Evolutionary conservation across 2,888 invertebrate species (phyloP).

Genomic region (Chironomus riparius): DNA sequence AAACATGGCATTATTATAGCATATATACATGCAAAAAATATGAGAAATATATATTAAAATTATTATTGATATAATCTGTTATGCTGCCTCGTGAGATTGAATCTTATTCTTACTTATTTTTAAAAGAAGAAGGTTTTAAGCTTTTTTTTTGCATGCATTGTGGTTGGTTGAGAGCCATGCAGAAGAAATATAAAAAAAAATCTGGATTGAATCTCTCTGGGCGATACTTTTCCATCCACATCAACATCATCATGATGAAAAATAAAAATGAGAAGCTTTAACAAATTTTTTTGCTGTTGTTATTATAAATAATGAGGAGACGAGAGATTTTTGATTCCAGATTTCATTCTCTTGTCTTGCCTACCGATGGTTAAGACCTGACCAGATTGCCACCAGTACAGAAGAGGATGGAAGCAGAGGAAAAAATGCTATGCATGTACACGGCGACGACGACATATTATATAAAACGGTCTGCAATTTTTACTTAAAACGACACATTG

Average conservation of each 20-base stretch:
- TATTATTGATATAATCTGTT: constrained; percentile 23
- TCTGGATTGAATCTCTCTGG: constrained; percentile 6
- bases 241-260: not conserved
- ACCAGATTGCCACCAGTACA: not conserved
- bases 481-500: constrained; percentile 20
- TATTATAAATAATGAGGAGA: constrained; percentile 26
- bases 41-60: constrained; percentile 16
- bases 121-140: not conserved
- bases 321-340: constrained; percentile 18
- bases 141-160: constrained; percentile 1
- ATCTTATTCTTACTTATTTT: not conserved
- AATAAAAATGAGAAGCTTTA: constrained; percentile 17
- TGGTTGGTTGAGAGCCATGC: constrained; percentile 2
- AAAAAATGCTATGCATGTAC: constrained; percentile 9
- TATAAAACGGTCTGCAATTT: constrained; percentile 18
- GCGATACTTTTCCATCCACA: constrained; percentile 1
- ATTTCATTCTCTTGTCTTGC: constrained; percentile 4
- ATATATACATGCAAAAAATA: constrained; percentile 10
- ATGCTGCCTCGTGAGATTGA: constrained; percentile 9
- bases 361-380: constrained; percentile 11
- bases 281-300: constrained; percentile 21
- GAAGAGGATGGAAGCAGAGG: not conserved
- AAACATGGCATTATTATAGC: constrained; percentile 13
- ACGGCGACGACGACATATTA: constrained; percentile 9
- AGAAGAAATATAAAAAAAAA: not conserved